Conservation (phyloP, 2,797 vertebrate species). For the Bradypodion pumilum region DNA sequence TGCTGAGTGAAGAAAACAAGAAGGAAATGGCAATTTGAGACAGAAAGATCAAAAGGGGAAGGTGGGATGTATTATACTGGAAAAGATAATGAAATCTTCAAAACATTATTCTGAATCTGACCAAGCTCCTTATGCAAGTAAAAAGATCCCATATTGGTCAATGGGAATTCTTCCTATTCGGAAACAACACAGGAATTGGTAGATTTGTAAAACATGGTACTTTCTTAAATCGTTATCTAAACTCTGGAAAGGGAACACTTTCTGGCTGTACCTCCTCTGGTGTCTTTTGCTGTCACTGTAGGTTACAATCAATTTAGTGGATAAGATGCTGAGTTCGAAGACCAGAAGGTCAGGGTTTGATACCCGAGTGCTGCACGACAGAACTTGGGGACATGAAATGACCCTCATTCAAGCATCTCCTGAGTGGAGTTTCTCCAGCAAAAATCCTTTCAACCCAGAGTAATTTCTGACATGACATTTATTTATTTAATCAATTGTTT, state of each 20-base stretch:
- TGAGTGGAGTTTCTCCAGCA: no score
- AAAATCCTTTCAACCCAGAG: no score
- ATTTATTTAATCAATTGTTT: no score
- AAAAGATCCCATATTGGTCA: constrained; percentile 27
- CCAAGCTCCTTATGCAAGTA: constrained; percentile 9
- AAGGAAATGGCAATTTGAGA: constrained; percentile 7
- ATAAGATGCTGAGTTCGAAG: no score
- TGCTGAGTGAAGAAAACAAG: not conserved
- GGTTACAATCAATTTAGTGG: no score
- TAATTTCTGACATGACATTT: no score
- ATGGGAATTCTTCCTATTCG: not conserved
- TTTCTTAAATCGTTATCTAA: not conserved
- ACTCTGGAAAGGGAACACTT: not conserved
- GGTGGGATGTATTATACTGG: not conserved
- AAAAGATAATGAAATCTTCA: constrained; percentile 7
- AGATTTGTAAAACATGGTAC: not conserved
- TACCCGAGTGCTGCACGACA: no score
- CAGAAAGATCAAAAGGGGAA: constrained; percentile 4
- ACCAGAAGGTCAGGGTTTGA: no score
- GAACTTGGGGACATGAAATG: no score
- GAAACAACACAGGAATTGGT: not conserved
- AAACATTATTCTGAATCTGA: not conserved
- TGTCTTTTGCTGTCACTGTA: not conserved
- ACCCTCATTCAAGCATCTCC: no score
- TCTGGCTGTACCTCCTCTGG: not conserved